Conservation (phyloP, 2,797 vertebrate genomes). For the Fringilla coelebs region DNA sequence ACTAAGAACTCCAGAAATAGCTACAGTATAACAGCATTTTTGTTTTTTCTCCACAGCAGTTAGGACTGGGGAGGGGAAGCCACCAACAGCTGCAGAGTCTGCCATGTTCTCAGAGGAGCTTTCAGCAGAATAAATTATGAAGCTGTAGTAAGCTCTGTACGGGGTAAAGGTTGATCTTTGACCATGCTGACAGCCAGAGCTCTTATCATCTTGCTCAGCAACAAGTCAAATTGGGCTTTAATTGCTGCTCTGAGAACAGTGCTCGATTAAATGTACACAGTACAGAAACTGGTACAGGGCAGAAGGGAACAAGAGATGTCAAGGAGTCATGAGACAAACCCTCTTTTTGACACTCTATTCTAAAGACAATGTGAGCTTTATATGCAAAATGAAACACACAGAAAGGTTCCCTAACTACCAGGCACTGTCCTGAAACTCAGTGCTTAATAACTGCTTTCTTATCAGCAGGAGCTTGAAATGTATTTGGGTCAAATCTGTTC, state of each 20-base stretch:
- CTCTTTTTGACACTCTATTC: constrained; percentile 56
- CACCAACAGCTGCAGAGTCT: constrained; percentile 50
- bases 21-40: constrained; percentile 3
- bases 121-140: constrained; percentile 54
- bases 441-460: background rate
- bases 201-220: constrained; percentile 67
- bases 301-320: constrained; percentile 59
- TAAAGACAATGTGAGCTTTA: constrained; percentile 39
- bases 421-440: background rate
- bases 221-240: constrained; percentile 71
- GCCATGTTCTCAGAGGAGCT: constrained; percentile 24
- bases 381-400: background rate
- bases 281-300: constrained; percentile 44
- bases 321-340: constrained; percentile 73
- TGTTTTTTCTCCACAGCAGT: constrained; percentile 28
- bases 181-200: constrained; percentile 63
- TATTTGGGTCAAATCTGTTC: background rate
- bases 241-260: constrained; percentile 68
- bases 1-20: background rate
- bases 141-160: constrained; percentile 10
- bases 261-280: constrained; percentile 51
- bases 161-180: constrained; percentile 71
- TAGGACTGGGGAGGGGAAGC: background rate
- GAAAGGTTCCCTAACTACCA: background rate
- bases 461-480: background rate